phyloP scores from a whole-genome alignment of 2,797 vertebrate genomes.

The Chromis chromis region DNA sequence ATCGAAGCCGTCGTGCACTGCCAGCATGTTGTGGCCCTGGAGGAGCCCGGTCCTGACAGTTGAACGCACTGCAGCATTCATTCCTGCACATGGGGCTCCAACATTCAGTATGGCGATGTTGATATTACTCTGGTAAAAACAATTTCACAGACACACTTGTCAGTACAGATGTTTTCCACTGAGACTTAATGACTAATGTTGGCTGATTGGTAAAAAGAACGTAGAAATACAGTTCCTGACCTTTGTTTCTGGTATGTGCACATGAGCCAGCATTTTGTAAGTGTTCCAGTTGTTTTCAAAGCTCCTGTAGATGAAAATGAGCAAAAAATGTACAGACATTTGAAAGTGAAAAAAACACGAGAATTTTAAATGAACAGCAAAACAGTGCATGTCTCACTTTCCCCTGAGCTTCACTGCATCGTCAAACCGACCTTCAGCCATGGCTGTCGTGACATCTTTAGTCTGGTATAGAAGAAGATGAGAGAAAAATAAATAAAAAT shows the following conservation, averaged over 20 bases:
- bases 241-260: constrained; percentile 88
- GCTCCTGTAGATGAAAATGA: constrained; percentile 83
- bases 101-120: constrained; percentile 91
- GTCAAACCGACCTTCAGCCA: constrained; percentile 89
- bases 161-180: constrained; percentile 7
- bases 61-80: constrained; percentile 92
- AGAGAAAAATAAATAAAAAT: constrained; percentile 1
- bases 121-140: constrained; percentile 84
- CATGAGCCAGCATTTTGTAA: constrained; percentile 92
- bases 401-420: constrained; percentile 93
- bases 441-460: constrained; percentile 94
- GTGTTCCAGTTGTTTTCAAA: constrained; percentile 97
- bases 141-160: constrained; percentile 38
- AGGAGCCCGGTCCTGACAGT: constrained; percentile 90
- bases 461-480: constrained; percentile 82
- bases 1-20: constrained; percentile 92
- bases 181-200: not conserved
- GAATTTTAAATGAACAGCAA: constrained; percentile 2
- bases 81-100: constrained; percentile 92
- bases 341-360: constrained; percentile 18
- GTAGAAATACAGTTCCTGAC: constrained; percentile 66
- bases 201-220: not conserved
- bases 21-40: constrained; percentile 92
- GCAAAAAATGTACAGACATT: constrained; percentile 18
- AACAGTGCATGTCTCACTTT: constrained; percentile 83